Evolutionary conservation across 2,888 invertebrate genomes (phyloP).

Genomic region (Papilio demoleus): DNA sequence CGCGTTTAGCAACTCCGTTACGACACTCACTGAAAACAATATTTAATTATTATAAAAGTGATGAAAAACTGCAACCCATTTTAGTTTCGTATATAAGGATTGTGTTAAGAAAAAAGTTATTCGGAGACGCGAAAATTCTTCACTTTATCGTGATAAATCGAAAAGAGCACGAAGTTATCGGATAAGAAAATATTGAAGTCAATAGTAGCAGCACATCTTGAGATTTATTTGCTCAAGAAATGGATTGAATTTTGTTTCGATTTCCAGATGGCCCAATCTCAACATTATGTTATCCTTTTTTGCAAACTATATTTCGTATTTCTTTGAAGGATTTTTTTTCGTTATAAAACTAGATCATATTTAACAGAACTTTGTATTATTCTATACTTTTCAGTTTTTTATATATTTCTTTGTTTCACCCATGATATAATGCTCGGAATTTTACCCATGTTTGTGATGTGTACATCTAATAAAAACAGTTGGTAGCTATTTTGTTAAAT

Average conservation of each 20-base stretch:
- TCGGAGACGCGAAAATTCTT: slow-evolving; percentile 12
- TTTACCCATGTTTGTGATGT: neutral
- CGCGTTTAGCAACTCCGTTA: too few species aligned
- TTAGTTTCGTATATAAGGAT: neutral
- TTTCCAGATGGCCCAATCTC: slow-evolving; percentile 29
- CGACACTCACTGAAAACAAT: too few species aligned
- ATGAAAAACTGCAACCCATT: too few species aligned
- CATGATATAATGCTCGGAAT: neutral
- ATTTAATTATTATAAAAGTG: too few species aligned
- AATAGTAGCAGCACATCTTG: slow-evolving; percentile 28
- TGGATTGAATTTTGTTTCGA: slow-evolving; percentile 39
- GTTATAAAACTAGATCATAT: slow-evolving; percentile 4
- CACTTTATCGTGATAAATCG: slow-evolving; percentile 13
- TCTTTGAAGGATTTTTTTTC: slow-evolving; percentile 7
- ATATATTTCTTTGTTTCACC: neutral
- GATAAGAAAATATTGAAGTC: slow-evolving; percentile 35
- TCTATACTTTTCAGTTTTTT: neutral
- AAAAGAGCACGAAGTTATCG: slow-evolving; percentile 25
- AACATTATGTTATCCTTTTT: slow-evolving; percentile 14
- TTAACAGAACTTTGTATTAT: slow-evolving; percentile 5
- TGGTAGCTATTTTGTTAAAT: too few species aligned
- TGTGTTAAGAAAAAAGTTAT: neutral
- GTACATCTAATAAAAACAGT: too few species aligned
- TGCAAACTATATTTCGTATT: neutral
- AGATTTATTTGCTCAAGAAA: slow-evolving; percentile 38